Percentiles rank a stretch among this genome's conserved stretches.
Conservation (phyloP, 1,140 invertebrate genomes). For the Brachionus rubens region DNA sequence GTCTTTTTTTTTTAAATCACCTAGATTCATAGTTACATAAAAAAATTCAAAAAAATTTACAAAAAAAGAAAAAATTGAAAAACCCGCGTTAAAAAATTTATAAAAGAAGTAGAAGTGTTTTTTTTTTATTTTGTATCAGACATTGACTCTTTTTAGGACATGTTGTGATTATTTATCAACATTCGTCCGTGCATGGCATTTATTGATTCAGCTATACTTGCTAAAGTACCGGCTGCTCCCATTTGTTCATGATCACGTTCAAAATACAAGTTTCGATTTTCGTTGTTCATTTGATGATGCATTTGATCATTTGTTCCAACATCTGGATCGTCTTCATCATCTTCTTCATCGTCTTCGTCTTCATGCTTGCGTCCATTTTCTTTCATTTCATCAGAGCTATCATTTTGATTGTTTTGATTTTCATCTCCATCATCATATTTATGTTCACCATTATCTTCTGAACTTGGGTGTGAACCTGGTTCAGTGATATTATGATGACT, state of each 20-base stretch:
- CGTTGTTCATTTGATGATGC: neutral
- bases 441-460: neutral
- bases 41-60: neutral
- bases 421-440: neutral
- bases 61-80: conserved; percentile 1
- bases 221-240: conserved; percentile 32
- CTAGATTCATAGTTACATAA: too few species aligned
- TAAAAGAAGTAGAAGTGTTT: neutral
- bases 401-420: neutral
- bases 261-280: neutral
- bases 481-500: conserved; percentile 12
- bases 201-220: conserved; percentile 40
- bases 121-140: too few species aligned
- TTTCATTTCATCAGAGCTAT: neutral
- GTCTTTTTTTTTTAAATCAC: too few species aligned
- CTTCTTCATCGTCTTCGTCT: conserved; percentile 13
- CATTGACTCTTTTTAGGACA: conserved; percentile 2
- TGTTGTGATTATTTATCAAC: conserved; percentile 28
- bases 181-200: conserved; percentile 12
- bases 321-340: conserved; percentile 30
- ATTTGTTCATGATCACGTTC: conserved; percentile 42
- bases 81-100: neutral
- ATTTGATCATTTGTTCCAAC: conserved; percentile 38
- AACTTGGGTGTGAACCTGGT: neutral
- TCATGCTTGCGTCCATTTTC: conserved; percentile 12